phyloP scores from a whole-genome alignment of 2,888 invertebrate species.

The Campoplex nolae region DNA sequence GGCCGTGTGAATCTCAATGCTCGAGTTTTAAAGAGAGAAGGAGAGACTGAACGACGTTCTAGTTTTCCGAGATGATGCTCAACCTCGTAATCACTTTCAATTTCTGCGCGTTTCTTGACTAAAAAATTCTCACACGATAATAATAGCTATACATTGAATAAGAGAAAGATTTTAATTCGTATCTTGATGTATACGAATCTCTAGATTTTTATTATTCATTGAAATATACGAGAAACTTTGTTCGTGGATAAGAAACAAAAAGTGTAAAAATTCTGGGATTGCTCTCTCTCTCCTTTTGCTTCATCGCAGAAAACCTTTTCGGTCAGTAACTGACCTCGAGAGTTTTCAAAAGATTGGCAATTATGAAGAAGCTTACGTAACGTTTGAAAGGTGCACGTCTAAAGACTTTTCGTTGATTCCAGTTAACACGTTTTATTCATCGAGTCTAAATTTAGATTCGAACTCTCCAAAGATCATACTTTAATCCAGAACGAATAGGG shows the following conservation, averaged over 20 bases:
- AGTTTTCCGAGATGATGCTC: slow-evolving; percentile 55
- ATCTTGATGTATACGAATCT: background rate
- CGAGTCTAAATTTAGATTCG: background rate
- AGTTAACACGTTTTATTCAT: slow-evolving; percentile 4
- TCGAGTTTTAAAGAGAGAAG: slow-evolving; percentile 36
- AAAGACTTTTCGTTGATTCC: background rate
- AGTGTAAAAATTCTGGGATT: background rate
- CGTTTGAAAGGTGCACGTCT: slow-evolving; percentile 25
- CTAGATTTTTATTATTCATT: background rate
- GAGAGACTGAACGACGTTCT: slow-evolving; percentile 50
- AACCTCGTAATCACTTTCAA: slow-evolving; percentile 54
- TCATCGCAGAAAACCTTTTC: background rate
- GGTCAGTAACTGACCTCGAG: slow-evolving; percentile 28
- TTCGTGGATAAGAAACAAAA: background rate
- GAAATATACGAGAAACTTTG: background rate
- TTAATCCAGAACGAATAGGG: slow-evolving; percentile 14
- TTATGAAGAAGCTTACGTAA: slow-evolving; percentile 41
- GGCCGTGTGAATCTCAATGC: slow-evolving; percentile 22
- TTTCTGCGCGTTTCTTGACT: slow-evolving; percentile 22
- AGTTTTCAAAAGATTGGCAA: slow-evolving; percentile 29
- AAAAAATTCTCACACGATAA: slow-evolving; percentile 18
- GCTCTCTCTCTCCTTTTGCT: slow-evolving; percentile 6
- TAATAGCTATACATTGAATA: background rate
- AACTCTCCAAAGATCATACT: slow-evolving; percentile 6
- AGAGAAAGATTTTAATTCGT: background rate